Evolutionary conservation across 2,888 invertebrate species (phyloP).

Genomic region (Chymomyza fuscimana): DNA sequence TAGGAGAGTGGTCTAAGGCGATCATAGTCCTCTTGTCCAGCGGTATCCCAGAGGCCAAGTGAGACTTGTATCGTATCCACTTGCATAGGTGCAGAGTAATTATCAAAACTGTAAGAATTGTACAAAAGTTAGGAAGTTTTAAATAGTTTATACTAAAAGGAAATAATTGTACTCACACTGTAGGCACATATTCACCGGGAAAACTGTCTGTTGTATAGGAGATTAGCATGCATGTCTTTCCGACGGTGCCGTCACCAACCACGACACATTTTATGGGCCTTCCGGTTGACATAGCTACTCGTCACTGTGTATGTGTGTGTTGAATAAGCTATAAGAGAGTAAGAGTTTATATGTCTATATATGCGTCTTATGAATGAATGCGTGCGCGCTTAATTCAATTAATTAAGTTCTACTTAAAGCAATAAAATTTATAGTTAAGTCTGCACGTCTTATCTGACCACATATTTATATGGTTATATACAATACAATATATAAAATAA

Average conservation of each 20-base stretch:
- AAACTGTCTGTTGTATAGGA: constrained; percentile 96
- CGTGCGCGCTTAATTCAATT: constrained; percentile 70
- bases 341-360: constrained; percentile 23
- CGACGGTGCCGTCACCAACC: constrained; percentile 95
- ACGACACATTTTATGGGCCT: constrained; percentile 95
- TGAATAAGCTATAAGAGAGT: constrained; percentile 26
- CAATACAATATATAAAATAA: not conserved
- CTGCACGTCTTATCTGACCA: constrained; percentile 43
- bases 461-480: not conserved
- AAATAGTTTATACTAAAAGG: not conserved
- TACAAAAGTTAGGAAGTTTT: not conserved
- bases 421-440: constrained; percentile 55
- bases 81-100: constrained; percentile 99
- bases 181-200: constrained; percentile 96
- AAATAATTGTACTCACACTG: constrained; percentile 86
- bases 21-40: constrained; percentile 97
- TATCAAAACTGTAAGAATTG: constrained; percentile 88
- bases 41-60: constrained; percentile 98
- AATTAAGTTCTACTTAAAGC: constrained; percentile 69
- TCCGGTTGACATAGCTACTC: constrained; percentile 89
- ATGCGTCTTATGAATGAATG: constrained; percentile 48
- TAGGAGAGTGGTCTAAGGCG: constrained; percentile 96
- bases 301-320: constrained; percentile 43
- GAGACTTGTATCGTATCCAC: constrained; percentile 98
- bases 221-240: constrained; percentile 96